Conservation (phyloP, 2,113 vertebrate species). For the cat (Felis catus) region DNA sequence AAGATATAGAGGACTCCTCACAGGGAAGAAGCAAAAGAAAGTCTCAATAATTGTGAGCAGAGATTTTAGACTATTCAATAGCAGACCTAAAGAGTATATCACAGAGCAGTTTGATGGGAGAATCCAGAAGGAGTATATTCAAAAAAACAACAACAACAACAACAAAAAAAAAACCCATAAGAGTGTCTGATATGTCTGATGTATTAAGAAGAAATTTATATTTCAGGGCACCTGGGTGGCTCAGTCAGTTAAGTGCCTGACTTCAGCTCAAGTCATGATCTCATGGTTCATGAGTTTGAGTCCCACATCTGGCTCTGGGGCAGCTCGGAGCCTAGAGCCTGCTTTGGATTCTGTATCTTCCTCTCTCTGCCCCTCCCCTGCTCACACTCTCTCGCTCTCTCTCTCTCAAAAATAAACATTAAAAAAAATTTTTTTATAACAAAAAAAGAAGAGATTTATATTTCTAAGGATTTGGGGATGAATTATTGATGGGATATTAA, state of each 20-base stretch:
- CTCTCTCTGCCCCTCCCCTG: no score
- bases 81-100: neutral
- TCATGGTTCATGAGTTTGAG: no score
- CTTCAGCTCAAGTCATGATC: no score
- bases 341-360: no score
- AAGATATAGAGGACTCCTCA: neutral
- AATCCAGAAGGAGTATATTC: neutral
- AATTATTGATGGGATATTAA: neutral
- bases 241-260: no score
- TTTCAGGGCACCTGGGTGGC: no score
- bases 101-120: neutral
- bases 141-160: neutral
- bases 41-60: neutral
- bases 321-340: no score
- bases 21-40: neutral
- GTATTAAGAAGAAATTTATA: slow-evolving; percentile 7
- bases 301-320: no score
- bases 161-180: neutral
- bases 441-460: neutral
- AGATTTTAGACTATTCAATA: neutral
- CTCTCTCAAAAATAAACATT: no score
- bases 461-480: neutral
- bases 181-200: neutral
- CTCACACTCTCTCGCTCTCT: no score
- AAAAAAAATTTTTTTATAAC: no score